Evolutionary conservation across 2,888 invertebrate genomes (phyloP).

Genomic region (Leucania comma): DNA sequence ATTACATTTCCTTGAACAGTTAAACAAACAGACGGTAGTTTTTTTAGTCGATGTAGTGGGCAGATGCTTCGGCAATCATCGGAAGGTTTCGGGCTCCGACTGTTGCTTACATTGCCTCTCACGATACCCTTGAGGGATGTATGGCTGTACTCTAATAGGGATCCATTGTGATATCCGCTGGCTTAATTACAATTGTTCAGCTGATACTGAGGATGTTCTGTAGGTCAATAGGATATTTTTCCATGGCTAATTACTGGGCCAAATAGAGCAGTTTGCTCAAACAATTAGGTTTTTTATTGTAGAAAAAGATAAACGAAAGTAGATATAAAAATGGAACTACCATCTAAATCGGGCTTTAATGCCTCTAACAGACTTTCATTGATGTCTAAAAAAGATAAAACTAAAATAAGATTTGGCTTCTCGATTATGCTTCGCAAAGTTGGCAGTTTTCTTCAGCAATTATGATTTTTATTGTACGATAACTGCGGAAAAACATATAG

Average conservation of each 20-base stretch:
- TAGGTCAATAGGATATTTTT: constrained; percentile 51
- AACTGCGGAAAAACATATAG: not conserved
- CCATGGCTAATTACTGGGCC: constrained; percentile 30
- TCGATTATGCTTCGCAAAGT: constrained; percentile 20
- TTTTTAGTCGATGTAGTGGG: constrained; percentile 51
- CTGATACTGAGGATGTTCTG: constrained; percentile 62
- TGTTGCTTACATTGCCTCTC: constrained; percentile 58
- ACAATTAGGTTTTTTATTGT: not conserved
- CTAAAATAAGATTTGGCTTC: constrained; percentile 31
- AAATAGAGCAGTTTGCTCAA: not conserved
- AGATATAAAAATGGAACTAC: not conserved
- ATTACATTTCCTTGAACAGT: constrained; percentile 41
- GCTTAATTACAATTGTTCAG: constrained; percentile 71
- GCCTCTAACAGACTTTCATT: constrained; percentile 16
- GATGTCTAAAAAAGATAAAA: constrained; percentile 25
- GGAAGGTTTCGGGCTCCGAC: constrained; percentile 54
- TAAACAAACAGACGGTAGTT: constrained; percentile 34
- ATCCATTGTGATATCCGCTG: constrained; percentile 80
- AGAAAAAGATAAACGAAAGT: not conserved
- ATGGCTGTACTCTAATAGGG: constrained; percentile 80
- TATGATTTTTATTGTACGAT: not conserved
- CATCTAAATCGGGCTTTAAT: not conserved
- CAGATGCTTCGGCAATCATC: constrained; percentile 59
- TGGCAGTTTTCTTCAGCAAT: not conserved
- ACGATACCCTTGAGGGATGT: constrained; percentile 79